phyloP scores from a whole-genome alignment of 37 sponge, comb jelly and placozoan genomes.

The Haliclona indistincta region DNA sequence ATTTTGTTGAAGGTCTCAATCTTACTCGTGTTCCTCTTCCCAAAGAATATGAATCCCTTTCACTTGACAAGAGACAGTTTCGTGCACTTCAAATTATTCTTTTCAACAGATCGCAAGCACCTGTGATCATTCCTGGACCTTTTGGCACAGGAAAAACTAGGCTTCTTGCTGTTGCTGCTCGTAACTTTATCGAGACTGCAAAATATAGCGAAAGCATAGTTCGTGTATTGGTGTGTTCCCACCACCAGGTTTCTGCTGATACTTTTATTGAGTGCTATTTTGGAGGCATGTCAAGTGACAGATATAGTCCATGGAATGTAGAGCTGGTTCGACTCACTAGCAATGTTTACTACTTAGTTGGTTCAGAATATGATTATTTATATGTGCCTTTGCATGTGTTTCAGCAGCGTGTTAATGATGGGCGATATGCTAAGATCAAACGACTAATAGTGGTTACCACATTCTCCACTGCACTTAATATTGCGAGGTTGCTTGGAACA shows the following conservation, averaged over 20 bases:
- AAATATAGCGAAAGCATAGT: background rate
- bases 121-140: slow-evolving; percentile 47
- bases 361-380: background rate
- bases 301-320: background rate
- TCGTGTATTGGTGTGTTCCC: slow-evolving; percentile 37
- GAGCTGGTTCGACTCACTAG: background rate
- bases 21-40: no score
- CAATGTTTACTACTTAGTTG: background rate
- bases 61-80: slow-evolving; percentile 1
- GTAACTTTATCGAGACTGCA: background rate
- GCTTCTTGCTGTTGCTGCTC: slow-evolving; percentile 45
- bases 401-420: background rate
- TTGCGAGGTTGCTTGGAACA: background rate
- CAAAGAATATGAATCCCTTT: background rate
- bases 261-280: slow-evolving; percentile 27
- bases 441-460: slow-evolving; percentile 44
- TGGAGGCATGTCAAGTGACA: background rate
- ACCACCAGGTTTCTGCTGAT: slow-evolving; percentile 51
- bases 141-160: slow-evolving; percentile 69
- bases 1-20: no score
- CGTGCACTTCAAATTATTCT: slow-evolving; percentile 31
- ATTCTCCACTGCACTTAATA: slow-evolving; percentile 24
- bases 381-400: background rate
- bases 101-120: slow-evolving; percentile 14
- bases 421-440: background rate